Evolutionary conservation across 2,113 vertebrate species (phyloP).

Genomic region (Cyprinodon brontotheroides): DNA sequence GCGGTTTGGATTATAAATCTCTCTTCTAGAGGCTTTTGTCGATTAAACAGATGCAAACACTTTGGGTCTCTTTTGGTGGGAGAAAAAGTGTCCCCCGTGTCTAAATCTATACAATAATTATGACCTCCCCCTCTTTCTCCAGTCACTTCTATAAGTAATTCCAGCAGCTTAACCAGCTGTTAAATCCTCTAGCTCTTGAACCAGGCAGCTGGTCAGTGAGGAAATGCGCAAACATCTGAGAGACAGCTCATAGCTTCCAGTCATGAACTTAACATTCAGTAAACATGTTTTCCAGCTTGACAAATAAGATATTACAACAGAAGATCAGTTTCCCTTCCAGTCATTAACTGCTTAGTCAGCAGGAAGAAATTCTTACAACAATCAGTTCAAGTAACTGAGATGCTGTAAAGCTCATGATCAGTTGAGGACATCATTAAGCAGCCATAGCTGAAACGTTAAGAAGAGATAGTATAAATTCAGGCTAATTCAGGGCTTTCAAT

Average conservation of each 20-base stretch:
- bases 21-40: not conserved
- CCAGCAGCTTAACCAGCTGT: slow-evolving; percentile 26
- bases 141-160: slow-evolving; percentile 23
- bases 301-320: not conserved
- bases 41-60: not conserved
- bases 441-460: not conserved
- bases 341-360: not conserved
- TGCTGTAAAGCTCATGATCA: not conserved
- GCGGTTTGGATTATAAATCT: not conserved
- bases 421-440: not conserved
- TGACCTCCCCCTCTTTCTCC: not conserved
- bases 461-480: not conserved
- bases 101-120: slow-evolving; percentile 30
- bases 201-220: slow-evolving; percentile 5
- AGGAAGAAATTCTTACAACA: not conserved
- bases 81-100: slow-evolving; percentile 36
- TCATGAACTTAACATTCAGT: not conserved
- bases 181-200: not conserved
- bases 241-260: not conserved
- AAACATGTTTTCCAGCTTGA: not conserved
- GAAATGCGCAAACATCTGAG: slow-evolving; percentile 10
- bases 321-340: not conserved
- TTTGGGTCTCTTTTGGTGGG: too few relatives aligned
- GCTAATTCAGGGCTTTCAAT: not conserved
- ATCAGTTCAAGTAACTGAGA: not conserved